These are phyloP conservation scores for Myrmecophaga tridactyla DNA, from an alignment of 2,113 vertebrate species.

Conservation along the genomic window DNA sequence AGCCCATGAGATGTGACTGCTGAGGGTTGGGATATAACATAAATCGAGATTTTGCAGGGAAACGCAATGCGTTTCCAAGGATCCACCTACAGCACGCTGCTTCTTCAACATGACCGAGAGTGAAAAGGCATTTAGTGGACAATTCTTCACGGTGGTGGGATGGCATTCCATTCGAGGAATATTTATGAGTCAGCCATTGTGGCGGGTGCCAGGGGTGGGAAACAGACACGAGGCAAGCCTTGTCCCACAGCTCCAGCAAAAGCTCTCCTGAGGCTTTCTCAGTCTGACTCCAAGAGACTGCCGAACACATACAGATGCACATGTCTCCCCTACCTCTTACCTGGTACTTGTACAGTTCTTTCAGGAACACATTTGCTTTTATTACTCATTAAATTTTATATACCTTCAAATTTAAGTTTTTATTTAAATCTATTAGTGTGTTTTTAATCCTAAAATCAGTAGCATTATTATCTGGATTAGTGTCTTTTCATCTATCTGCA, in stretches of 20 bases:
- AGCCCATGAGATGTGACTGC: not conserved
- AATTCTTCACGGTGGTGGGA: fast-evolving
- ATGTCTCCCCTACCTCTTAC: too few species aligned
- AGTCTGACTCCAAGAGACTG: too few species aligned
- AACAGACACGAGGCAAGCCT: fast-evolving
- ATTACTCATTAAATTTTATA: not conserved
- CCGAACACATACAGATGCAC: too few species aligned
- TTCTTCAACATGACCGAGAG: fast-evolving
- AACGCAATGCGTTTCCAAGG: too few species aligned
- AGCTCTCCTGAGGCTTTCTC: not conserved
- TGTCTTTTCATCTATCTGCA: not conserved
- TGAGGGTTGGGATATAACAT: not conserved
- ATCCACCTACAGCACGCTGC: fast-evolving
- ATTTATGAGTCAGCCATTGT: not conserved
- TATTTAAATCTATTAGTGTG: not conserved
- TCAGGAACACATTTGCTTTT: not conserved
- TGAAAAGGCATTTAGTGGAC: fast-evolving
- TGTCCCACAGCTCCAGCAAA: not conserved
- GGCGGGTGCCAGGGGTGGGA: too few species aligned
- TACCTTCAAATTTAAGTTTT: not conserved
- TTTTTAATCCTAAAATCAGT: not conserved
- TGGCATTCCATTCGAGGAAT: not conserved
- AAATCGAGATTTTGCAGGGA: fast-evolving
- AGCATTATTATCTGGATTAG: not conserved
- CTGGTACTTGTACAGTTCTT: not conserved